Evolutionary conservation across 2,888 invertebrate species (phyloP).

Genomic region (Apotomis capreana): DNA sequence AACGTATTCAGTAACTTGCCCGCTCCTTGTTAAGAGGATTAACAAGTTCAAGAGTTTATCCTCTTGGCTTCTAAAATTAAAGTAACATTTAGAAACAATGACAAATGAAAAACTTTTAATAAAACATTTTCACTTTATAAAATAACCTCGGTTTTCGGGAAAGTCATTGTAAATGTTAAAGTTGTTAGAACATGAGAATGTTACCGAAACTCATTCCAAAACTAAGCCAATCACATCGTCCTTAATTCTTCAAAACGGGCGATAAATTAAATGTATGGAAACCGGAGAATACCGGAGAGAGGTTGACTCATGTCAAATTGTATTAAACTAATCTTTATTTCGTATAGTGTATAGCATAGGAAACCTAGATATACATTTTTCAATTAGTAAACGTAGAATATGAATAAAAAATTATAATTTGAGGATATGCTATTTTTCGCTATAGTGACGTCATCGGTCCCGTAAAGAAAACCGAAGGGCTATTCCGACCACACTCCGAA

Average conservation of each 20-base stretch:
- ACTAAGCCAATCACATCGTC: slow-evolving; percentile 43
- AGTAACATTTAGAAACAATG: background rate
- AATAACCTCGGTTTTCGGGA: background rate
- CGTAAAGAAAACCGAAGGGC: too few relatives aligned
- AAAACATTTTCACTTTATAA: background rate
- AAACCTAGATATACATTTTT: too few relatives aligned
- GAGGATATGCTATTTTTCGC: too few relatives aligned
- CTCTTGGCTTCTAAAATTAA: background rate
- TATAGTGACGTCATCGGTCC: too few relatives aligned
- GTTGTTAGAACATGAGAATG: slow-evolving; percentile 10
- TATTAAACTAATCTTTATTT: too few relatives aligned
- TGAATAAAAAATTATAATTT: too few relatives aligned
- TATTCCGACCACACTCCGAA: too few relatives aligned
- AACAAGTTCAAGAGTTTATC: background rate
- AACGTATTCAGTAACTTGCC: background rate
- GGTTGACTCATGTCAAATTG: too few relatives aligned
- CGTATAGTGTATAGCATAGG: too few relatives aligned
- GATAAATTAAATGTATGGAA: slow-evolving; percentile 43
- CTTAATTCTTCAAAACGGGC: slow-evolving; percentile 60
- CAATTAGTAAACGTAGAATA: too few relatives aligned
- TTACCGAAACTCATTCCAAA: slow-evolving; percentile 16
- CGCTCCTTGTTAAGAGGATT: background rate
- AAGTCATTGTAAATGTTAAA: background rate
- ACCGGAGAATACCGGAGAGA: too few relatives aligned
- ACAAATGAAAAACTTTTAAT: too few relatives aligned